phyloP scores from a whole-genome alignment of 2,888 invertebrate species.

The Anthophora plumipes region DNA sequence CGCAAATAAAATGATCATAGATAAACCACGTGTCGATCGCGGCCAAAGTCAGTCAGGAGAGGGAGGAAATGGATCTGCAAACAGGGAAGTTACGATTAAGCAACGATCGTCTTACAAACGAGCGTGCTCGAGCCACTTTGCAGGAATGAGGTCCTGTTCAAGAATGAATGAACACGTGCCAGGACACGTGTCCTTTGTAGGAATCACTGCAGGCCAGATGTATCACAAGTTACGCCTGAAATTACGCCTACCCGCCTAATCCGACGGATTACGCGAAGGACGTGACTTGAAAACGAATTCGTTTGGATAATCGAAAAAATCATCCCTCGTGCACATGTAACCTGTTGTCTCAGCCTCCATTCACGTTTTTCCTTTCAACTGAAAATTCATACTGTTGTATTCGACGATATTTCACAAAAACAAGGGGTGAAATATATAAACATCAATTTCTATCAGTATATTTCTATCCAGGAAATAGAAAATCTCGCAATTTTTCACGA shows the following conservation, averaged over 20 bases:
- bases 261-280: slow-evolving; percentile 77
- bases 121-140: slow-evolving; percentile 75
- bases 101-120: slow-evolving; percentile 21
- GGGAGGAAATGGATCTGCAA: slow-evolving; percentile 29
- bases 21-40: slow-evolving; percentile 25
- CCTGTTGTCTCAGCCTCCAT: neutral
- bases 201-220: slow-evolving; percentile 79
- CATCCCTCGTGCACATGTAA: neutral
- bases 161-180: slow-evolving; percentile 78
- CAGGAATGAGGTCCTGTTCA: slow-evolving; percentile 76
- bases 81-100: slow-evolving; percentile 32
- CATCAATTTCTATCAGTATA: no score
- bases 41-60: neutral
- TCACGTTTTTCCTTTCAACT: neutral
- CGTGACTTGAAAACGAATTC: slow-evolving; percentile 69
- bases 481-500: slow-evolving; percentile 35
- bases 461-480: neutral
- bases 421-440: no score
- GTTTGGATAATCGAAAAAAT: slow-evolving; percentile 18
- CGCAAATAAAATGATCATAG: slow-evolving; percentile 5
- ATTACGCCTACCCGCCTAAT: slow-evolving; percentile 74
- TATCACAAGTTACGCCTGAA: slow-evolving; percentile 77
- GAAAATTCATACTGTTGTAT: neutral
- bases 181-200: slow-evolving; percentile 79
- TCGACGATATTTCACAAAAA: neutral